Evolutionary conservation across 2,888 invertebrate species (phyloP), one percentile per base, ranked within the genome.

Genomic region (Amphipyra berbera): DNA sequence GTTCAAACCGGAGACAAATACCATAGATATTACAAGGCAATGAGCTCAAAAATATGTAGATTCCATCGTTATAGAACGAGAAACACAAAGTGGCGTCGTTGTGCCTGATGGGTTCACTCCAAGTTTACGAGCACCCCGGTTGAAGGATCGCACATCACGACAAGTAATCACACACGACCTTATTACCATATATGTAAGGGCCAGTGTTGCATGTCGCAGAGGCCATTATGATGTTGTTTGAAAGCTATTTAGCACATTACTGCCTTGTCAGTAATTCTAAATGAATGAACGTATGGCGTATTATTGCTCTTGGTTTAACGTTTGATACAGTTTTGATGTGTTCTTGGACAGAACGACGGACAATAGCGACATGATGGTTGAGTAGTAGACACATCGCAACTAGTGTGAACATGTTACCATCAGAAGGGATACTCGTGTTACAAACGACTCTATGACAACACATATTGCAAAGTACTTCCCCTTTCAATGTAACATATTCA

Each of bases 121-220:
- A 66, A 69, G 73, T 79, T 75, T 73, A 73, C 73, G 77, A 76
- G 59, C 52, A 59, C 61, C 67, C 78, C 71, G 73, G 76, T 75
- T 83, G 67, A 69, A 70, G 72, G 66, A 75, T 65, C 37, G 45
- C 64, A 49, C 27, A 12, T 40, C 9, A 33, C 41, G 13, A 40
- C 44, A 33, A 12, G 7, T 38, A 41, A 6, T 10, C 46, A 47
- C 27, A 40, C 38, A 2, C 44, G 10, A 44, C 54, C 57, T 61
- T 74, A 74, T n/a, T 0, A 0, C 0, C 2, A 35, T 33, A 9
- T 0, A 9, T 10, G 27, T 44, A 63, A 50, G 41, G 47, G 40
- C 37, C 30, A 56, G n/a, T 49, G 7, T 42, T 5, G 27, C 14
- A 12, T 15, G 15, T 4, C 38, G 12, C 12, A 12, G 7, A 9